Evolutionary conservation across 2,797 vertebrate genomes (phyloP).

Genomic region (Eurystomus glaucurus): DNA sequence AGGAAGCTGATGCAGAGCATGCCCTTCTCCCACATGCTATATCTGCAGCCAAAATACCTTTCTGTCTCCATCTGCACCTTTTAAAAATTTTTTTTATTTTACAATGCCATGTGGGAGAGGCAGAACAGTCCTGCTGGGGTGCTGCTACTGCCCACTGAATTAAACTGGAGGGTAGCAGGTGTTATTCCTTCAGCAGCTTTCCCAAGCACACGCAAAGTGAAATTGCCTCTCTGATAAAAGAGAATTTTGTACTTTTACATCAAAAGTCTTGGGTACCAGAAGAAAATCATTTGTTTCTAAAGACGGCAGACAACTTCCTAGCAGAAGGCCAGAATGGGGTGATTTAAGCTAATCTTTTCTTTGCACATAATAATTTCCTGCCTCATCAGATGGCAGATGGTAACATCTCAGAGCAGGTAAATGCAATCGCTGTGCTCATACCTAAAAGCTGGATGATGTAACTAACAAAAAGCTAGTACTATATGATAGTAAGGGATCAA

Average conservation of each 20-base stretch:
- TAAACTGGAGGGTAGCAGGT: neutral
- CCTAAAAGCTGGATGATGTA: neutral
- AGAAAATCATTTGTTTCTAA: neutral
- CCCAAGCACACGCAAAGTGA: neutral
- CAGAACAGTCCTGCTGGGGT: neutral
- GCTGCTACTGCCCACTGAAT: neutral
- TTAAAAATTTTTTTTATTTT: neutral
- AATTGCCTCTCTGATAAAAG: neutral
- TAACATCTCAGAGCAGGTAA: neutral
- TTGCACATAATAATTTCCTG: neutral
- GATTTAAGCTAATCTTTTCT: neutral
- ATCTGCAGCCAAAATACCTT: neutral
- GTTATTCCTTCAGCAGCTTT: neutral
- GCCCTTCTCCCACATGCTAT: neutral
- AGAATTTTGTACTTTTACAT: neutral
- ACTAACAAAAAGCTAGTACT: neutral
- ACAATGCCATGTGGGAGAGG: neutral
- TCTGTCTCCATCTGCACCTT: too few relatives aligned
- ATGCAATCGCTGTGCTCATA: rapidly evolving
- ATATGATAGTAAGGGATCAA: neutral
- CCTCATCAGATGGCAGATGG: neutral
- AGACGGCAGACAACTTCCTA: neutral
- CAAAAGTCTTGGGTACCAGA: neutral
- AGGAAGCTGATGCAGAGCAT: neutral
- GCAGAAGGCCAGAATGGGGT: neutral